Evolutionary conservation across 1,140 invertebrate species (phyloP).

Genomic region (Drosophila albomicans): DNA sequence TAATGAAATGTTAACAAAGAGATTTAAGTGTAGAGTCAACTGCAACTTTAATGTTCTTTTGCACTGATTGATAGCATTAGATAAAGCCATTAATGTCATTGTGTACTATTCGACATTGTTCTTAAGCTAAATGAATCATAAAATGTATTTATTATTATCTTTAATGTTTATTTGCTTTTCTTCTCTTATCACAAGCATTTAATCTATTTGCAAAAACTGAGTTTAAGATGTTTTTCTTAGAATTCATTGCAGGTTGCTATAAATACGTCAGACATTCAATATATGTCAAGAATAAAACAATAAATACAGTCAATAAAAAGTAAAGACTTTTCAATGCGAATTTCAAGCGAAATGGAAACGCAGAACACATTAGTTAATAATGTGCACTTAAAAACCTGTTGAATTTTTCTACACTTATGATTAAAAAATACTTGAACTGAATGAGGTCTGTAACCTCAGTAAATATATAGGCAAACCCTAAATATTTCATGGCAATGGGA

Average conservation of each 20-base stretch:
- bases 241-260: neutral
- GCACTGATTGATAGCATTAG: too few species aligned
- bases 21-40: too few species aligned
- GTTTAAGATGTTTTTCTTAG: neutral
- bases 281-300: too few species aligned
- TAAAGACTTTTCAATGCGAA: too few species aligned
- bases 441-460: conserved; percentile 14
- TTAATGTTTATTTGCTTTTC: too few species aligned
- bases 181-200: neutral
- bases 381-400: neutral
- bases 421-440: conserved; percentile 4
- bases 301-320: too few species aligned
- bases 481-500: conserved; percentile 3
- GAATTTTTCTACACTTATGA: neutral
- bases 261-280: neutral
- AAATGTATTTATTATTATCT: too few species aligned
- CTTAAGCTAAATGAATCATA: too few species aligned
- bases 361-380: neutral
- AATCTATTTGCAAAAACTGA: neutral
- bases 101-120: too few species aligned
- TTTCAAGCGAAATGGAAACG: neutral
- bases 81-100: too few species aligned
- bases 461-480: neutral
- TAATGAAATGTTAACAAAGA: neutral
- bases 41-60: too few species aligned